phyloP scores from a whole-genome alignment of 1,140 invertebrate species.

The Drosophila tani region DNA sequence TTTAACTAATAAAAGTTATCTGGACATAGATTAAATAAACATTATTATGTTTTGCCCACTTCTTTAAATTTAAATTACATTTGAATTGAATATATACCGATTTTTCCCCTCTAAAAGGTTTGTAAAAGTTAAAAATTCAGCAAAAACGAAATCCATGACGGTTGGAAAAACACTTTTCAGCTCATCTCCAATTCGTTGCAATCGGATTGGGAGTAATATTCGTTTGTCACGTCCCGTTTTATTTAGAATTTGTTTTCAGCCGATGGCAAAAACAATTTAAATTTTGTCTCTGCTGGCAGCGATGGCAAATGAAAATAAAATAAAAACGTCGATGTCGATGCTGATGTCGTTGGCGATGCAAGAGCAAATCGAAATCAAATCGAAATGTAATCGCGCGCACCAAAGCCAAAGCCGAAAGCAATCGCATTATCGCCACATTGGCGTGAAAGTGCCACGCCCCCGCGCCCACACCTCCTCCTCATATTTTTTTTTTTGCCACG shows the following conservation, averaged over 20 bases:
- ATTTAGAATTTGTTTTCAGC: slow-evolving; percentile 69
- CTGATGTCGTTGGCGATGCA: slow-evolving; percentile 50
- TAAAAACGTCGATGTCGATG: slow-evolving; percentile 41
- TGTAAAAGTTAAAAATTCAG: background rate
- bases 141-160: no score
- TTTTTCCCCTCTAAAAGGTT: background rate
- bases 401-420: slow-evolving; percentile 80
- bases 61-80: background rate
- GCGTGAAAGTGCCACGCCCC: slow-evolving; percentile 77
- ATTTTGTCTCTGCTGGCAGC: slow-evolving; percentile 71
- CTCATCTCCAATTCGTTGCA: slow-evolving; percentile 52
- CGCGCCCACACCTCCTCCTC: background rate
- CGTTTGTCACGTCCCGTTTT: slow-evolving; percentile 59
- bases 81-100: background rate
- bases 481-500: slow-evolving; percentile 1
- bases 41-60: no score
- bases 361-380: slow-evolving; percentile 80
- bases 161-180: slow-evolving; percentile 5
- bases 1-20: no score
- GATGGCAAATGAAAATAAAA: slow-evolving; percentile 57
- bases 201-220: slow-evolving; percentile 35
- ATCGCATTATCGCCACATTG: slow-evolving; percentile 81
- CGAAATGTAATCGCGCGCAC: slow-evolving; percentile 80
- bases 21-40: no score
- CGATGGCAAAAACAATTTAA: slow-evolving; percentile 78